phyloP scores from a whole-genome alignment of 2,113 vertebrate species.

The Brachyhypopomus occidentalis region DNA sequence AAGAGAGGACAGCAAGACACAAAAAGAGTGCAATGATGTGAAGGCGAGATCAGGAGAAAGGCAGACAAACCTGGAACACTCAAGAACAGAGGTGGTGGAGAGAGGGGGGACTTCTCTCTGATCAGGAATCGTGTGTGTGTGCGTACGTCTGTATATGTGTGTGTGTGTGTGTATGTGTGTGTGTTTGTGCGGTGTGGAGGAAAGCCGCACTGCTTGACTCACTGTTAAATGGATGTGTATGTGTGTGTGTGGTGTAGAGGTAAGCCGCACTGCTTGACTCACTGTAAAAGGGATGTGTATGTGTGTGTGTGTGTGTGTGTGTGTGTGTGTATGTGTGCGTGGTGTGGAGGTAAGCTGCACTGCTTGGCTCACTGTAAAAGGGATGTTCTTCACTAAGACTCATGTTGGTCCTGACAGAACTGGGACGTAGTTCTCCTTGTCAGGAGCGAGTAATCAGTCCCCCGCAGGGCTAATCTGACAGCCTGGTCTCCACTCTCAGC shows the following conservation, averaged over 20 bases:
- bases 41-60: background rate
- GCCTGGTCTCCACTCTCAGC: background rate
- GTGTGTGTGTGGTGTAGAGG: constrained; percentile 59
- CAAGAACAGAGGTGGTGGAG: background rate
- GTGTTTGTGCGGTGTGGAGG: constrained; percentile 50
- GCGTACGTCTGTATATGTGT: constrained; percentile 54
- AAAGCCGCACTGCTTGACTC: constrained; percentile 11
- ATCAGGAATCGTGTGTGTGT: constrained; percentile 49
- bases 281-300: constrained; percentile 65
- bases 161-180: constrained; percentile 59
- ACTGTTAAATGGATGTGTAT: constrained; percentile 67
- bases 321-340: constrained; percentile 52
- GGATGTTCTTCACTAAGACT: constrained; percentile 70
- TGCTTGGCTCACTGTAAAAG: constrained; percentile 71
- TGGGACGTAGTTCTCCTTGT: constrained; percentile 74
- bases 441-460: constrained; percentile 75
- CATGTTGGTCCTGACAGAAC: constrained; percentile 74
- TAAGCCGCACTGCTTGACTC: constrained; percentile 12
- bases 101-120: background rate
- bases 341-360: constrained; percentile 58
- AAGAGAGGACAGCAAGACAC: too few species aligned
- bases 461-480: constrained; percentile 71
- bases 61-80: too few species aligned
- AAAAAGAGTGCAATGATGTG: too few species aligned
- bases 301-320: constrained; percentile 56